Evolutionary conservation across 2,113 vertebrate genomes (phyloP).

Genomic region (Aptenodytes forsteri): DNA sequence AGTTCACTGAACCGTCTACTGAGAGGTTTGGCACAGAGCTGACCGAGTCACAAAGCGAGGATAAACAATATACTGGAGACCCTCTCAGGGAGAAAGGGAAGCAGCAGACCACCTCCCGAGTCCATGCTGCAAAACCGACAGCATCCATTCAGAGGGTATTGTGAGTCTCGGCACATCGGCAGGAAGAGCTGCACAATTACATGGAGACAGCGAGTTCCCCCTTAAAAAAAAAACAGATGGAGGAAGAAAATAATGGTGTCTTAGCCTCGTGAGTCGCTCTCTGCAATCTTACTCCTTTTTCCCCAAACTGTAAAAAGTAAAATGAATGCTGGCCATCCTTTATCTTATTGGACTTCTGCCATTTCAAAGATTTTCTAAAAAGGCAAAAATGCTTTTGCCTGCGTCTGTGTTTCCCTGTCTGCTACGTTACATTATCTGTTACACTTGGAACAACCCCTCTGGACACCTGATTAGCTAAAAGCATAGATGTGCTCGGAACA

Average conservation of each 20-base stretch:
- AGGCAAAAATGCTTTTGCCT: neutral
- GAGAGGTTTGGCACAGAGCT: neutral
- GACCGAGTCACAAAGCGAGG: no score
- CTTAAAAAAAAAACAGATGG: neutral
- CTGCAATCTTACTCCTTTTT: neutral
- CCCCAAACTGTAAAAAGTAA: neutral
- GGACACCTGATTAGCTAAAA: neutral
- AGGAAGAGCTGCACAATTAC: neutral
- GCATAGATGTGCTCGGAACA: neutral
- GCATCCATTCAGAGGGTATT: neutral
- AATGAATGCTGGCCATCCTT: neutral
- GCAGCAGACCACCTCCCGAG: neutral
- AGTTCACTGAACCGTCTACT: accelerated
- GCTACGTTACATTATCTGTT: accelerated
- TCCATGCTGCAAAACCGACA: neutral
- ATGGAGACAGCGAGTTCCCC: accelerated
- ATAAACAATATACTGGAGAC: accelerated
- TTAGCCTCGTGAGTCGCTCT: accelerated
- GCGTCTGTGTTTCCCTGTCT: neutral
- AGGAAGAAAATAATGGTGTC: neutral
- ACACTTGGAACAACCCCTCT: neutral
- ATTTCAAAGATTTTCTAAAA: neutral
- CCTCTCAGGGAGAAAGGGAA: neutral
- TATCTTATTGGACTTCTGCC: neutral
- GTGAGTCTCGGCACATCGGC: neutral